Evolutionary conservation across 2,888 invertebrate species (phyloP).

Genomic region (Torymus texanus): DNA sequence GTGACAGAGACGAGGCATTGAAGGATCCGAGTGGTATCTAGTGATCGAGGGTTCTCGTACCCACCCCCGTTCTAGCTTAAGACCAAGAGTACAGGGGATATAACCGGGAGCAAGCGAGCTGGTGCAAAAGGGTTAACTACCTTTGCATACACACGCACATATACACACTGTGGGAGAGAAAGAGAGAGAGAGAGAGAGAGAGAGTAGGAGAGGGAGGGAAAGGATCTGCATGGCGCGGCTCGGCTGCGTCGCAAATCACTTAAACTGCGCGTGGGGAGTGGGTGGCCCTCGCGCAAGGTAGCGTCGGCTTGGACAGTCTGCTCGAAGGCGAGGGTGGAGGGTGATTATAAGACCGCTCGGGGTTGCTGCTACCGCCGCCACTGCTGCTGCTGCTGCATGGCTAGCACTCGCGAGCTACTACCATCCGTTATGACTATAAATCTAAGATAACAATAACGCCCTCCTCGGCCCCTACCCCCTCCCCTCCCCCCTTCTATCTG

Average conservation of each 20-base stretch:
- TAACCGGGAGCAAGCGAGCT: constrained; percentile 32
- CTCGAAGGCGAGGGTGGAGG: constrained; percentile 67
- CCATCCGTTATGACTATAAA: constrained; percentile 76
- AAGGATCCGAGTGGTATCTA: too few species aligned
- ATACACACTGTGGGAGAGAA: constrained; percentile 26
- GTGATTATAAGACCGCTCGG: constrained; percentile 75
- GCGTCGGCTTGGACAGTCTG: constrained; percentile 59
- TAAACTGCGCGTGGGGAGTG: constrained; percentile 71
- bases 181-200: constrained; percentile 56
- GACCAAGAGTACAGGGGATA: background rate
- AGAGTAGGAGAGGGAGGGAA: constrained; percentile 66
- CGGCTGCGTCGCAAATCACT: constrained; percentile 75
- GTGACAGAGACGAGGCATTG: too few species aligned
- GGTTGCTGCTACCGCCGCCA: constrained; percentile 65
- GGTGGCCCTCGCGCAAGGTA: constrained; percentile 47
- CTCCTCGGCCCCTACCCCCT: constrained; percentile 58
- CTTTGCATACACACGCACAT: constrained; percentile 49
- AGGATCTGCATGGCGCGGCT: constrained; percentile 74
- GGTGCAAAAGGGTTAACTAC: background rate
- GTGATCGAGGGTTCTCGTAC: too few species aligned
- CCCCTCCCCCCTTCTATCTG: constrained; percentile 53
- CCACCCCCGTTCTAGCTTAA: too few species aligned
- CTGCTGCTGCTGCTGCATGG: constrained; percentile 48
- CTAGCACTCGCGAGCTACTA: constrained; percentile 68
- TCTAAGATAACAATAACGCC: constrained; percentile 76